Conservation (phyloP, 2,797 vertebrate genomes). For the Xenops minutus region DNA sequence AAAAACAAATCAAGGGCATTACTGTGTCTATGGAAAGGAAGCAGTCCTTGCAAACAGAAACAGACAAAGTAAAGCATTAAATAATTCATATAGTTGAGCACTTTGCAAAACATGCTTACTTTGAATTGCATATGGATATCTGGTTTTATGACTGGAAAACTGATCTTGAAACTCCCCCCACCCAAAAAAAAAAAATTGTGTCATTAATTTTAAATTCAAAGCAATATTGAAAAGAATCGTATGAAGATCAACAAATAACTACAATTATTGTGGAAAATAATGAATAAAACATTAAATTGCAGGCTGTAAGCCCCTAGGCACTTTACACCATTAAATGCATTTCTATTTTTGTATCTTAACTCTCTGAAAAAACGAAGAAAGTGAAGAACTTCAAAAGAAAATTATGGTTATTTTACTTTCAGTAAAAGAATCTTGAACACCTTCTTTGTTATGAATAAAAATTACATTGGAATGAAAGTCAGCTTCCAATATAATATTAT, state of each 20-base stretch:
- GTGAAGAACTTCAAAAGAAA: not conserved
- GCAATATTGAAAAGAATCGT: slow-evolving; percentile 30
- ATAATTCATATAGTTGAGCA: slow-evolving; percentile 67
- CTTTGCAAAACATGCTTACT: slow-evolving; percentile 22
- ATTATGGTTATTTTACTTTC: not conserved
- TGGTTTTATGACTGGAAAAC: slow-evolving; percentile 49
- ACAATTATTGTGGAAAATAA: slow-evolving; percentile 67
- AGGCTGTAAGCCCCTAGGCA: slow-evolving; percentile 8
- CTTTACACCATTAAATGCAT: slow-evolving; percentile 31
- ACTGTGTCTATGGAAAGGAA: slow-evolving; percentile 16
- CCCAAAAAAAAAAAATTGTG: not conserved
- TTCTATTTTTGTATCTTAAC: slow-evolving; percentile 42
- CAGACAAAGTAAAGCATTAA: slow-evolving; percentile 54
- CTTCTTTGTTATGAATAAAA: slow-evolving; percentile 50
- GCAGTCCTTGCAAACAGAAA: slow-evolving; percentile 46
- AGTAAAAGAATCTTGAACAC: slow-evolving; percentile 20
- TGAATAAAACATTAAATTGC: slow-evolving; percentile 66
- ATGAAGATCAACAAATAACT: slow-evolving; percentile 62
- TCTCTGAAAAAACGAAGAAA: slow-evolving; percentile 21
- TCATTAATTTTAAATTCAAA: slow-evolving; percentile 55
- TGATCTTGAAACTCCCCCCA: not conserved
- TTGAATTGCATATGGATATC: slow-evolving; percentile 28
- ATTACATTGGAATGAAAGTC: slow-evolving; percentile 46
- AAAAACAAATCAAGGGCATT: slow-evolving; percentile 59
- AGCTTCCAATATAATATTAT: not conserved